Percentiles rank a stretch among this genome's conserved stretches.
Evolutionary conservation across 2,888 invertebrate species (phyloP).

Genomic region (Troides oblongomaculatus): DNA sequence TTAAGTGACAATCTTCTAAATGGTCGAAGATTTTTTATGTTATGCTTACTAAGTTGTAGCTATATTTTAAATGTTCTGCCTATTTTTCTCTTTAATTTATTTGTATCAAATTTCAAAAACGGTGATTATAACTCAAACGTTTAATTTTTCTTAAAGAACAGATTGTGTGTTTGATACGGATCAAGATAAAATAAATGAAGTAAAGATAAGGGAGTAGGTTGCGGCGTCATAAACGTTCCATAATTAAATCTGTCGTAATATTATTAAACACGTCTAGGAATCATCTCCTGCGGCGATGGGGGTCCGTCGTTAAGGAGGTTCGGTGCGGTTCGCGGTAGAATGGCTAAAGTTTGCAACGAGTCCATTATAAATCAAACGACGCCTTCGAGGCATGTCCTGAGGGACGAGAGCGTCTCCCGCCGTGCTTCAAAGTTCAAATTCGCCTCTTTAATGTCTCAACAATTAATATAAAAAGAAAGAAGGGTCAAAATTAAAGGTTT

Average conservation of each 20-base stretch:
- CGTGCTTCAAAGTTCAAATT: slow-evolving; percentile 73
- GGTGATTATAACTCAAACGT: neutral
- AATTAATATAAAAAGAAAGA: slow-evolving; percentile 80
- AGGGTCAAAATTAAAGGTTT: slow-evolving; percentile 77
- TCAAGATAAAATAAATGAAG: slow-evolving; percentile 55
- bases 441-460: slow-evolving; percentile 76
- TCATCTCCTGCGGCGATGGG: slow-evolving; percentile 76
- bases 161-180: slow-evolving; percentile 1
- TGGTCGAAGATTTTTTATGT: too few species aligned
- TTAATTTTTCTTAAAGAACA: neutral
- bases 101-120: neutral
- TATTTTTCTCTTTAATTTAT: too few species aligned
- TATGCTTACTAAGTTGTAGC: too few species aligned
- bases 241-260: slow-evolving; percentile 80
- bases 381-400: slow-evolving; percentile 77
- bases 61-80: too few species aligned
- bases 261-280: slow-evolving; percentile 79
- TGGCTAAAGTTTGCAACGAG: slow-evolving; percentile 79
- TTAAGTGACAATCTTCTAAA: too few species aligned
- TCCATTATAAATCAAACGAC: slow-evolving; percentile 81
- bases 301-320: slow-evolving; percentile 78
- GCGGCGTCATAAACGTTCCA: slow-evolving; percentile 72
- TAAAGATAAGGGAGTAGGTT: slow-evolving; percentile 61
- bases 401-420: slow-evolving; percentile 72
- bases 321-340: slow-evolving; percentile 69